phyloP scores from a whole-genome alignment of 2,113 vertebrate species.

The Phalacrocorax carbo region DNA sequence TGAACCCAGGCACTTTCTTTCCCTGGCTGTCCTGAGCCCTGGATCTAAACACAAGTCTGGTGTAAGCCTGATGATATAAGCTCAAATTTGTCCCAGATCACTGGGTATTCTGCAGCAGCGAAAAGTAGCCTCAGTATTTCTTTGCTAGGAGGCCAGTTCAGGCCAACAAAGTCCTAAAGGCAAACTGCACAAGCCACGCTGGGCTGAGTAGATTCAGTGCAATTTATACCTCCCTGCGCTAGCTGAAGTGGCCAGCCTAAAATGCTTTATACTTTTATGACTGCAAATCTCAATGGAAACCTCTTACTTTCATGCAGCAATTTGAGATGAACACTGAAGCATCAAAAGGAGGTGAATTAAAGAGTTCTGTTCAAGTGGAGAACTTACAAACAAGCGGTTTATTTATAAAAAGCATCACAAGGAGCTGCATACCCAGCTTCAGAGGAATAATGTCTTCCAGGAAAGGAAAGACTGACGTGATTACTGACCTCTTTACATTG shows the following conservation, averaged over 20 bases:
- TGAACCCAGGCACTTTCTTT: not conserved
- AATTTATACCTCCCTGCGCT: conserved; percentile 32
- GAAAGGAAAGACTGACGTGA: not conserved
- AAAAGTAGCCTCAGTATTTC: not conserved
- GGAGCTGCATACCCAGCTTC: not conserved
- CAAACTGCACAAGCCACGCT: conserved; percentile 20
- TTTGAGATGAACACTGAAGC: conserved; percentile 42
- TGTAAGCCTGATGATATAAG: not conserved
- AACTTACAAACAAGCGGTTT: conserved; percentile 44
- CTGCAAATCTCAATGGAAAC: conserved; percentile 29
- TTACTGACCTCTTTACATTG: conserved; percentile 2
- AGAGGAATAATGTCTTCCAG: not conserved
- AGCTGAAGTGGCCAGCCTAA: conserved; percentile 39
- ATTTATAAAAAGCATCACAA: conserved; percentile 42
- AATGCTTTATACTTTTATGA: conserved; percentile 17
- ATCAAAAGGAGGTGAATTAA: conserved; percentile 52
- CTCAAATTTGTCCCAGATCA: conserved; percentile 21
- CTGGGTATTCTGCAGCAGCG: not conserved
- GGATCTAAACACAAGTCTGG: not conserved
- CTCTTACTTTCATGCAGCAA: conserved; percentile 43
- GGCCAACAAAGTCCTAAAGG: conserved; percentile 34
- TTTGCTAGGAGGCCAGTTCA: not conserved
- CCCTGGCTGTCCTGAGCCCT: not conserved
- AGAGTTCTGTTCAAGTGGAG: conserved; percentile 43
- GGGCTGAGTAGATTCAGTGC: conserved; percentile 40